Evolutionary conservation across 1,140 invertebrate genomes (phyloP), one percentile per base, ranked within the genome.

Genomic region (Cryptotermes secundus): DNA sequence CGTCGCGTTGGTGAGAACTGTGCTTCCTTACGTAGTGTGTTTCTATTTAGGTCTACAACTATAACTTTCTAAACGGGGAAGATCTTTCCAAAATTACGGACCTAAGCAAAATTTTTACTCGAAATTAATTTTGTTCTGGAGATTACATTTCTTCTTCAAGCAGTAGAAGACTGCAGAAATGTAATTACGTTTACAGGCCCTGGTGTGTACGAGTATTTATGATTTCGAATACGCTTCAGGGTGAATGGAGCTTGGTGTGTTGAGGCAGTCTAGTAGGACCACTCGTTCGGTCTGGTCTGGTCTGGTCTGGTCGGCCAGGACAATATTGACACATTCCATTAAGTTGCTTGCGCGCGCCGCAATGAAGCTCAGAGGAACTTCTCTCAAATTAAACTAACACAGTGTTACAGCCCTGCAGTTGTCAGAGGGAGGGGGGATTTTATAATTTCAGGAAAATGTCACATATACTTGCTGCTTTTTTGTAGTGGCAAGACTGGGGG

Each of bases 241-340:
- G 59, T 72, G 59, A 72, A n/a, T 31, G 59, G 1, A 7, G 26
- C 59, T n/a, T 72, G 22, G 59, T 72, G 59, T 72, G 59, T 72
- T 72, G 59, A 72, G n/a, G 59, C 59, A 72, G 59, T 31, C 7
- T 31, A 31, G n/a, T 14, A n/a, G 59, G 59, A 2, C 59, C n/a
- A 16, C n/a, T 31, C 59, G 9, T 72, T 72, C 59, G 59, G 7
- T 72, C n/a, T 14, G 45, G 12, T n/a, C n/a, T n/a, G n/a, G n/a
- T 12, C 38, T 49, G 45, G 45, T 49, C 45, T 49, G 45, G 45
- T 19, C 45, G 10, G 59, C 59, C 59, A 72, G 59, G 59, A 72
- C 59, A 72, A 72, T 72, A 72, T 72, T 72, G 59, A 72, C 59
- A 72, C 59, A 72, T 72, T 72, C 59, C 59, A 72, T 72, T 72